A percentile compares a stretch with the other conserved stretches of the same genome.
Evolutionary conservation across 2,113 vertebrate species (phyloP).

Genomic region (Trachemys scripta): DNA sequence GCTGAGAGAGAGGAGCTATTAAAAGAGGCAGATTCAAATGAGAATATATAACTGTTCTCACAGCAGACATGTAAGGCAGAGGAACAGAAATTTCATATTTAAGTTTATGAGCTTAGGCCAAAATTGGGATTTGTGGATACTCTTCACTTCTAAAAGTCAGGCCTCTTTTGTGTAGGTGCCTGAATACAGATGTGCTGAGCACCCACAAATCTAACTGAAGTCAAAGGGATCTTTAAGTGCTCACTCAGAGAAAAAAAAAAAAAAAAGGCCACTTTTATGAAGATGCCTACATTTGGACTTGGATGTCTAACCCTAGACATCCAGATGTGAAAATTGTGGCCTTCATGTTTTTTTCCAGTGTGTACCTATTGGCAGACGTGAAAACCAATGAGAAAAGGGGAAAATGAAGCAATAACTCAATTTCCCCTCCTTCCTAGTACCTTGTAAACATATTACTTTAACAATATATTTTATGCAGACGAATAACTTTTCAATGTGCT

Average conservation of each 20-base stretch:
- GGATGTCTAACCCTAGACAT: not conserved
- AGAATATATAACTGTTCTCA: not conserved
- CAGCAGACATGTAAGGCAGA: not conserved
- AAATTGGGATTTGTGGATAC: fast-evolving
- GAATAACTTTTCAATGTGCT: not conserved
- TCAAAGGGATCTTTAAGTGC: not conserved
- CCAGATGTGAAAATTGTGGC: not conserved
- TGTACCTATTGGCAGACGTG: not conserved
- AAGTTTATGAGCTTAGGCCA: fast-evolving
- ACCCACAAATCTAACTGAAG: not conserved
- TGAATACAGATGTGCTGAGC: fast-evolving
- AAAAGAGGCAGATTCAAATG: not conserved
- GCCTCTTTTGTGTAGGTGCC: fast-evolving
- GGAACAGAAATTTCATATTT: fast-evolving
- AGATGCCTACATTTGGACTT: not conserved
- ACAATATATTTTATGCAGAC: not conserved
- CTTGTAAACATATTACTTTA: not conserved
- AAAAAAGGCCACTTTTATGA: not conserved
- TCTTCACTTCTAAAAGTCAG: fast-evolving
- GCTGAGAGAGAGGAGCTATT: not conserved
- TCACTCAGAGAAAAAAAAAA: fast-evolving
- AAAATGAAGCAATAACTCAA: not conserved
- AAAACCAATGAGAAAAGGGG: not conserved
- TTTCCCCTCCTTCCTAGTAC: not conserved
- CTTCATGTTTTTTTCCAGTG: fast-evolving